Evolutionary conservation across 2,797 vertebrate species (phyloP).

Genomic region (Anniella stebbinsi): DNA sequence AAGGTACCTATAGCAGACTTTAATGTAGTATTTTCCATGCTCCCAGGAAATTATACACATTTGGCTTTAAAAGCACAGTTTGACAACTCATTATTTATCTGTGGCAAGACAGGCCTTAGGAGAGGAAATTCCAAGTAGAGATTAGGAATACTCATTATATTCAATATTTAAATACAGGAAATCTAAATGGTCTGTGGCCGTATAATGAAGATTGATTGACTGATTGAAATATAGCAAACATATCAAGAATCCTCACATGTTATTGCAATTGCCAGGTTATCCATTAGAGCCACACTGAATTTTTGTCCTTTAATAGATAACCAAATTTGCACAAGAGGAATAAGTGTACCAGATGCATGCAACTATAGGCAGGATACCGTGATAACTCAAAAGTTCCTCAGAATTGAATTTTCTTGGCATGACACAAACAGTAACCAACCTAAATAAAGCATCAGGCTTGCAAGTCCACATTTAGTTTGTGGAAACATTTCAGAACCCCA

Average conservation of each 20-base stretch:
- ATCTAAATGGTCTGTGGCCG: too few species aligned
- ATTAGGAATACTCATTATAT: not conserved
- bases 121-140: not conserved
- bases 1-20: not conserved
- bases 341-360: not conserved
- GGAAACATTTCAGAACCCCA: not conserved
- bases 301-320: not conserved
- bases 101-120: not conserved
- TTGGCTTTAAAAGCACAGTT: not conserved
- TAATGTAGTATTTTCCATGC: not conserved
- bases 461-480: not conserved
- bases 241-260: not conserved
- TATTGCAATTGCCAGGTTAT: not conserved
- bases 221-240: not conserved
- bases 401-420: not conserved
- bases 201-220: too few species aligned
- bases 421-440: not conserved
- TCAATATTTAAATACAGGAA: not conserved
- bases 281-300: not conserved
- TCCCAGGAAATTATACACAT: not conserved
- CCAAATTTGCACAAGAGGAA: not conserved
- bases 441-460: not conserved
- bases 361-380: not conserved
- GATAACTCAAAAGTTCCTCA: not conserved
- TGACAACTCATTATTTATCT: not conserved